Evolutionary conservation across 2,797 vertebrate species (phyloP).

Genomic region (Siniperca undulata): DNA sequence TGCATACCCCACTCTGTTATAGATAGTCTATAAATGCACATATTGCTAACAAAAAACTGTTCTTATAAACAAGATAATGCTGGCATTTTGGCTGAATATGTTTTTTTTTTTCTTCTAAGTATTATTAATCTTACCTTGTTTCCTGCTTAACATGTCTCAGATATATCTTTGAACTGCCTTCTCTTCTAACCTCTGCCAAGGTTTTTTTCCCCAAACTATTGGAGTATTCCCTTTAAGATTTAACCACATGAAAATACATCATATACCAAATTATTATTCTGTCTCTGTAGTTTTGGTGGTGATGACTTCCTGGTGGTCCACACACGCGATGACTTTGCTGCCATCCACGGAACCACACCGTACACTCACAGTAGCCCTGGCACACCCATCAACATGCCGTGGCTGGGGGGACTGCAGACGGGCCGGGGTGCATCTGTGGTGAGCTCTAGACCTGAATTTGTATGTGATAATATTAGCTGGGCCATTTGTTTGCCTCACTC

Average conservation of each 20-base stretch:
- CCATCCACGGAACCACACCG: conserved; percentile 93
- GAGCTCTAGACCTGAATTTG: conserved; percentile 62
- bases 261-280: not conserved
- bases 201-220: not conserved
- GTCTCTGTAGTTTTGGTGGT: conserved; percentile 72
- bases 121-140: conserved; percentile 4
- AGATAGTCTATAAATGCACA: not conserved
- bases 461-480: not conserved
- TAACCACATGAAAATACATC: not conserved
- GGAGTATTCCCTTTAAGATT: not conserved
- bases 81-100: not conserved
- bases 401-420: conserved; percentile 95
- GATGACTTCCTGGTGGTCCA: conserved; percentile 98
- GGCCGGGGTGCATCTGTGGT: conserved; percentile 97
- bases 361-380: conserved; percentile 96
- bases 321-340: conserved; percentile 90
- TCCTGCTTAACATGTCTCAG: not conserved
- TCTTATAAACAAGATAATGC: not conserved
- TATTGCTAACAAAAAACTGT: not conserved
- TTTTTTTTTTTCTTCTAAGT: not conserved
- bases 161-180: not conserved
- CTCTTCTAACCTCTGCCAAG: not conserved
- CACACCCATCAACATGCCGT: conserved; percentile 98
- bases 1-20: not conserved
- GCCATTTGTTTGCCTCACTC: not conserved